These are phyloP conservation scores for Dipus sagitta DNA, from an alignment of 2,797 vertebrate genomes.

Conservation along the genomic window DNA sequence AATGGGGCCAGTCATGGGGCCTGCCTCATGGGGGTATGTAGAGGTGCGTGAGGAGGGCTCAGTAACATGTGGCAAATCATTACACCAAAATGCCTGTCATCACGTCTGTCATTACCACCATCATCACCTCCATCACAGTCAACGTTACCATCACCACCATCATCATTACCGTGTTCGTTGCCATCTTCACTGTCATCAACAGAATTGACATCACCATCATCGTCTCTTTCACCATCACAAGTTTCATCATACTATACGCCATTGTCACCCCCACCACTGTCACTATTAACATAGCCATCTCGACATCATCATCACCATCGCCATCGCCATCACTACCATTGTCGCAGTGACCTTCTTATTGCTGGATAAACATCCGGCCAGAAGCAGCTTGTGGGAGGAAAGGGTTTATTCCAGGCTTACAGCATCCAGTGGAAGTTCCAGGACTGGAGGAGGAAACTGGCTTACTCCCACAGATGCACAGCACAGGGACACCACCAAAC, in stretches of 20 bases:
- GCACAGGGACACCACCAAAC: too few relatives aligned
- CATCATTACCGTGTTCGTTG: rapidly evolving
- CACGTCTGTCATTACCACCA: rapidly evolving
- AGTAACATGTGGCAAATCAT: rapidly evolving
- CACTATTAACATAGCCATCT: rapidly evolving
- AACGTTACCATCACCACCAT: not conserved
- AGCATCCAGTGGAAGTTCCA: too few relatives aligned
- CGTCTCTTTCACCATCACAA: not conserved
- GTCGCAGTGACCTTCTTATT: too few relatives aligned
- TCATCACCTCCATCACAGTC: rapidly evolving
- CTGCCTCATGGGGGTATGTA: not conserved
- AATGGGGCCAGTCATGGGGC: not conserved
- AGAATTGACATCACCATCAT: not conserved
- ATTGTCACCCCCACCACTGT: rapidly evolving
- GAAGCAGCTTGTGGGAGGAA: too few relatives aligned
- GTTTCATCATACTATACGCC: rapidly evolving
- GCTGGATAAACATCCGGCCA: too few relatives aligned
- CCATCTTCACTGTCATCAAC: not conserved
- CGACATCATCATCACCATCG: too few relatives aligned
- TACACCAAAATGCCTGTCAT: rapidly evolving
- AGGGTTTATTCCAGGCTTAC: too few relatives aligned
- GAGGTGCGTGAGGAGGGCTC: too few relatives aligned
- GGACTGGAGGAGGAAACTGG: too few relatives aligned
- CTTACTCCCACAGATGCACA: too few relatives aligned
- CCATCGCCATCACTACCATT: rapidly evolving